These are phyloP conservation scores for Lamprotornis superbus DNA, from an alignment of 2,113 vertebrate genomes.

Conservation along the genomic window DNA sequence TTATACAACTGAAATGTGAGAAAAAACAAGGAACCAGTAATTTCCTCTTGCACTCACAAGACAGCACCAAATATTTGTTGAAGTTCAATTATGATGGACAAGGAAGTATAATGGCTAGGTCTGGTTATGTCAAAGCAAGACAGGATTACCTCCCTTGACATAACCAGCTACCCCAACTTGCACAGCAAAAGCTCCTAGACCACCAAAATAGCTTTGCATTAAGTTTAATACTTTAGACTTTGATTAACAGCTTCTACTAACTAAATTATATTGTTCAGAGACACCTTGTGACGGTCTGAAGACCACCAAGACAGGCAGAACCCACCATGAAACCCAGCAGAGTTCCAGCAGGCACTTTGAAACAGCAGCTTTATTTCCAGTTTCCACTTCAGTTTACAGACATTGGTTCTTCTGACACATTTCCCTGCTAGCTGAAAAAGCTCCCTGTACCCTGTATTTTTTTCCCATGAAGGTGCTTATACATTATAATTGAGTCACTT, in stretches of 20 bases:
- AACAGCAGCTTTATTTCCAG: neutral
- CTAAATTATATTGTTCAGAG: neutral
- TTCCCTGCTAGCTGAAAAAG: neutral
- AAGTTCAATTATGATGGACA: neutral
- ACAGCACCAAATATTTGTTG: neutral
- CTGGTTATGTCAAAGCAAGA: neutral
- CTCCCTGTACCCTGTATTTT: neutral
- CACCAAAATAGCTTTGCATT: neutral
- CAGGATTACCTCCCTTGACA: neutral
- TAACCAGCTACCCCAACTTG: neutral
- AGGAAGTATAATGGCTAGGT: neutral
- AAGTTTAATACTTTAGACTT: neutral
- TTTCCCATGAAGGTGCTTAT: slow-evolving; percentile 5
- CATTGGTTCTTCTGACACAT: neutral
- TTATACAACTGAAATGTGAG: neutral
- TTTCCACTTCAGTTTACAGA: neutral
- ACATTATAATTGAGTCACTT: slow-evolving; percentile 22
- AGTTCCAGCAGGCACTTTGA: neutral
- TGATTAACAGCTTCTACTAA: neutral
- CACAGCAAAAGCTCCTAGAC: neutral
- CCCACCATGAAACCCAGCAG: neutral
- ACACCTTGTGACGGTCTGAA: neutral
- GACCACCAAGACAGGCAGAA: neutral
- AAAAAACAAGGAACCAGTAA: neutral
- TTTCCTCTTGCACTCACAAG: neutral